Base-by-base conservation (phyloP, 2,888 invertebrate genomes). In the Iselma pallidipennis region DNA sequence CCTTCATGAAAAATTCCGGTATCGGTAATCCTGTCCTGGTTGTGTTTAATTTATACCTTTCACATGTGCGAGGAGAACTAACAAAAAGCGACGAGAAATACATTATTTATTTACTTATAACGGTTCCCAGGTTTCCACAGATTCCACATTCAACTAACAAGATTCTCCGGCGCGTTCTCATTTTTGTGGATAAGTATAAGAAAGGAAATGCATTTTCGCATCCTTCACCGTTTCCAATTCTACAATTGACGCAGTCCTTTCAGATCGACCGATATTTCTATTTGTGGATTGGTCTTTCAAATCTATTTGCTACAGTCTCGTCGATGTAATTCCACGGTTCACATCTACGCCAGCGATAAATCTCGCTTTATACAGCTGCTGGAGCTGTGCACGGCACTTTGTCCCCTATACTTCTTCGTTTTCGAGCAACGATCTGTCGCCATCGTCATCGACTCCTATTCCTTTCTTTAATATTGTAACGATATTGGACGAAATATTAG, bases 311-410 rank as follows among this genome's bases (percentile, higher is more conserved):
- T 74, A 72, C 75, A 73, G 74, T 69, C 74, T 75, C 71, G 67
- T 71, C 74, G 71, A 61, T 66, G 76, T 76, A 77, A 76, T 78
- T 77, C 74, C 73, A 72, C 73, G 70, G 76, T 76, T 78, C 76
- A 76, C 75, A 76, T 76, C 76, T 75, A 71, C 73, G 74, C 71
- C 66, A 67, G 70, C 71, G 71, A 76, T 78, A 77, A 77, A 78
- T 77, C 78, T 76, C 73, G 66, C 71, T 75, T 72, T 74, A 76
- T 76, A 72, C 74, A 71, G 72, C 69, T 66, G 70, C 66, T 56
- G 56, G 55, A 60, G 57, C 53, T 57, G 57, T 60, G 60, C 49
- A 56, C 63, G 66, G 58, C 66, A 60, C 29, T 60, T 49, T 50
- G 33, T 53, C 29, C 49, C n/a, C 33, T 51, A 55, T 61, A 61